Conservation (phyloP, 2,797 vertebrate genomes). For the Morelia viridis region DNA sequence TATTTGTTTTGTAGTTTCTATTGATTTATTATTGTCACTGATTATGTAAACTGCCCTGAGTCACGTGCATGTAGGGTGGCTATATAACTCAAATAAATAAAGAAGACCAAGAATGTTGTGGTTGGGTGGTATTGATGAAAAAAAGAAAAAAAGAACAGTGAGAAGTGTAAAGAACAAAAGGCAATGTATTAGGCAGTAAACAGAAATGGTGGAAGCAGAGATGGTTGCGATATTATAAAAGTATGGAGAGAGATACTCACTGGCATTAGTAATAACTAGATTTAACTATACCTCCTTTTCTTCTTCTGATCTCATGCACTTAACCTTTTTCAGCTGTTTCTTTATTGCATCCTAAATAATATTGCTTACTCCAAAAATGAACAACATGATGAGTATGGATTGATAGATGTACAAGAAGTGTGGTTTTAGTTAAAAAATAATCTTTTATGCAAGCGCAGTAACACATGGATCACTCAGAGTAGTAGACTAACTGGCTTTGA, state of each 20-base stretch:
- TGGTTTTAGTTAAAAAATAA: not conserved
- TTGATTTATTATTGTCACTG: not conserved
- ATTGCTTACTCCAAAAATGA: not conserved
- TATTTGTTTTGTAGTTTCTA: not conserved
- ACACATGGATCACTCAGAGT: not conserved
- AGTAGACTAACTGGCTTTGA: conserved; percentile 13
- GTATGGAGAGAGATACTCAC: not conserved
- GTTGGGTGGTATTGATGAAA: not conserved
- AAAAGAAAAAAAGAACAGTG: not conserved
- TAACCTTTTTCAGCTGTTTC: not conserved
- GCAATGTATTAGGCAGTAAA: not conserved
- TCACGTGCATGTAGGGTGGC: not conserved
- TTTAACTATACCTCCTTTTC: not conserved
- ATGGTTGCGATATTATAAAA: not conserved
- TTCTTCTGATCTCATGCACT: not conserved
- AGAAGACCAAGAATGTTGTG: not conserved
- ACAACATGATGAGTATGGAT: not conserved
- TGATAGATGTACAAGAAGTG: not conserved
- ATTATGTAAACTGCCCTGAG: not conserved
- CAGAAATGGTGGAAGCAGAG: not conserved
- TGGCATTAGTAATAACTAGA: not conserved
- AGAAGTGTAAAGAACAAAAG: not conserved
- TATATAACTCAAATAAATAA: not conserved
- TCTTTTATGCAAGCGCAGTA: not conserved
- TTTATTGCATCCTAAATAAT: not conserved